Conservation (phyloP, 1,140 invertebrate genomes). For the Caenorhabditis brenneri region DNA sequence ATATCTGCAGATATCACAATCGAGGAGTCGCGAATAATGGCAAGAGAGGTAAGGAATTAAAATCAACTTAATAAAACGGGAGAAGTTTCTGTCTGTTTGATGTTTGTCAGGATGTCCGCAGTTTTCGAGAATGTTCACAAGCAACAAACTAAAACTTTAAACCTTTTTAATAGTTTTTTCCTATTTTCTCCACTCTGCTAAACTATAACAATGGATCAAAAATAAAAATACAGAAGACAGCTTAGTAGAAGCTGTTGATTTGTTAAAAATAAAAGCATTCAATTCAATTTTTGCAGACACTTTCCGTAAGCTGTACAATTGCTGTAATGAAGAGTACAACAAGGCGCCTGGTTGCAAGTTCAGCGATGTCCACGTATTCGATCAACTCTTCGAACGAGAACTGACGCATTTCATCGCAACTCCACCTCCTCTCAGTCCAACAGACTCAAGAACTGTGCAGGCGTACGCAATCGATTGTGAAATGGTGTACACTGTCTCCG, state of each 20-base stretch:
- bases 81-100: too few relatives aligned
- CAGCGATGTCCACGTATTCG: slow-evolving; percentile 78
- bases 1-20: slow-evolving; percentile 82
- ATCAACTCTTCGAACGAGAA: slow-evolving; percentile 77
- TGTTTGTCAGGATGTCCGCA: too few relatives aligned
- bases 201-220: too few relatives aligned
- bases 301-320: slow-evolving; percentile 68
- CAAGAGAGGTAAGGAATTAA: slow-evolving; percentile 61
- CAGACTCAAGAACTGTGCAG: slow-evolving; percentile 54
- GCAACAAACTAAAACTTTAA: too few relatives aligned
- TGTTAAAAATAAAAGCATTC: too few relatives aligned
- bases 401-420: slow-evolving; percentile 76
- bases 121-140: too few relatives aligned
- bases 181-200: too few relatives aligned
- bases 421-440: background rate
- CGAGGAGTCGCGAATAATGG: slow-evolving; percentile 75
- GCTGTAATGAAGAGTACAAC: slow-evolving; percentile 72
- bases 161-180: too few relatives aligned
- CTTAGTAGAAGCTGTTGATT: too few relatives aligned
- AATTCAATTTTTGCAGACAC: background rate
- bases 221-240: too few relatives aligned
- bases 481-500: slow-evolving; percentile 85
- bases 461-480: slow-evolving; percentile 87
- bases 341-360: slow-evolving; percentile 75
- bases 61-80: too few relatives aligned